A percentile compares a stretch with the other conserved stretches of the same genome.
phyloP scores from a whole-genome alignment of 1,140 invertebrate species.

The Brachionus rotundiformis region DNA sequence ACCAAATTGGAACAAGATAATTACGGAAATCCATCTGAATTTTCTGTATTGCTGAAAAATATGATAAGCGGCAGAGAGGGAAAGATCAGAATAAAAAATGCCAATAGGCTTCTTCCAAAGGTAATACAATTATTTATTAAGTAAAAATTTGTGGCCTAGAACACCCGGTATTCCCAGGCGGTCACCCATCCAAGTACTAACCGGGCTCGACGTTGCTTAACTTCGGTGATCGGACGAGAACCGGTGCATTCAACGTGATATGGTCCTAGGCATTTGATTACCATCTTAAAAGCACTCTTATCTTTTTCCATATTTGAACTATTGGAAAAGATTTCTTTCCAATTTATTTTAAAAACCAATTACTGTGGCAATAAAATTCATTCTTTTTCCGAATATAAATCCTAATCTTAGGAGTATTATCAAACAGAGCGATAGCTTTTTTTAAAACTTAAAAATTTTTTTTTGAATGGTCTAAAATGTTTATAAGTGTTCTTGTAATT shows the following conservation, averaged over 20 bases:
- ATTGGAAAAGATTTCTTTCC: neutral
- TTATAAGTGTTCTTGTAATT: no score
- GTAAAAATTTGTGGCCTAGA: neutral
- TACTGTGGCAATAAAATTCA: neutral
- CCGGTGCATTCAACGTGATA: neutral
- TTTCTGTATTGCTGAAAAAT: slow-evolving; percentile 58
- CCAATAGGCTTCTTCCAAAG: slow-evolving; percentile 53
- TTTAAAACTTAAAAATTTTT: no score
- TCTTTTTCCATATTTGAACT: no score
- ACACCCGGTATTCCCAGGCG: neutral
- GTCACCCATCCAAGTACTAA: neutral
- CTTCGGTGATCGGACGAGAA: neutral
- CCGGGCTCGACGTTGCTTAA: no score
- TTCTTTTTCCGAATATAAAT: no score
- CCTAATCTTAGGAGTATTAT: no score
- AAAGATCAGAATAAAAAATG: slow-evolving; percentile 53
- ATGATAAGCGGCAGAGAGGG: slow-evolving; percentile 61
- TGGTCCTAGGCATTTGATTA: neutral
- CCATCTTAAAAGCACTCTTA: no score
- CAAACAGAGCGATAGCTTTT: no score
- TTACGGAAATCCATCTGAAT: slow-evolving; percentile 60
- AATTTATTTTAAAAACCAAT: neutral
- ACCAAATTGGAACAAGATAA: slow-evolving; percentile 62
- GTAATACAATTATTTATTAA: neutral
- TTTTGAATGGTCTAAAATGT: no score